Conservation (phyloP, 1,140 invertebrate species). For the Solenopsis fugax region DNA sequence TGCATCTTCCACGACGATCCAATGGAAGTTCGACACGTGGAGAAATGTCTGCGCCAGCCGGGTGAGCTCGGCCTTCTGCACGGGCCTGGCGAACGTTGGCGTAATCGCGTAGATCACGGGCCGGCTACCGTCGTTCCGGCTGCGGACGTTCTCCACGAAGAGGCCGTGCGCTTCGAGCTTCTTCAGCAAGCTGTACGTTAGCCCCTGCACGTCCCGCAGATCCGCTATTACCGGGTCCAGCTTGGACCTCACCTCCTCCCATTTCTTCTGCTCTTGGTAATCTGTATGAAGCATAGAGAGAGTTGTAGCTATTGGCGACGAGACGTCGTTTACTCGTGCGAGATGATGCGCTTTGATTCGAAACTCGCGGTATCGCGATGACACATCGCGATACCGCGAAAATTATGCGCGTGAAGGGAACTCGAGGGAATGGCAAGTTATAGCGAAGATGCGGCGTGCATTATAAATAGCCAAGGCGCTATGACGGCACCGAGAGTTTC, state of each 20-base stretch:
- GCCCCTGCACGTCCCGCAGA: conserved; percentile 37
- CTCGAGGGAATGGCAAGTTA: neutral
- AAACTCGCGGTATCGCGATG: neutral
- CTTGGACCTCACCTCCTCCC: conserved; percentile 57
- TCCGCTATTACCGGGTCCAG: conserved; percentile 61
- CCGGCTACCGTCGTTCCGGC: neutral
- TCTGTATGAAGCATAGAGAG: conserved; percentile 51
- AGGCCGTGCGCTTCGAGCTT: conserved; percentile 30
- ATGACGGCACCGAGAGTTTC: neutral
- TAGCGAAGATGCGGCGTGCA: neutral
- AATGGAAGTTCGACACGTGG: conserved; percentile 96
- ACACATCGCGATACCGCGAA: neutral
- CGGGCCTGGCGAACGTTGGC: conserved; percentile 95
- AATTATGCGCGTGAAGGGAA: neutral
- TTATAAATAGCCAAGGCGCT: conserved; percentile 19
- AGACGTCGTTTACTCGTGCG: too few species aligned
- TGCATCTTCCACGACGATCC: conserved; percentile 98
- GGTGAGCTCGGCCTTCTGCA: conserved; percentile 98
- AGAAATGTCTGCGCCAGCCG: conserved; percentile 96
- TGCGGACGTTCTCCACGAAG: neutral
- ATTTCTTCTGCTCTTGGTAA: conserved; percentile 74
- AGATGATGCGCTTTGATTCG: neutral
- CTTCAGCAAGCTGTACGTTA: conserved; percentile 51
- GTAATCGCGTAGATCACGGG: conserved; percentile 94
- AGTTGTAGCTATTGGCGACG: neutral